Percentiles rank a stretch among this genome's conserved stretches.
phyloP scores from a whole-genome alignment of 2,113 vertebrate species.

The Spermophilus dauricus region DNA sequence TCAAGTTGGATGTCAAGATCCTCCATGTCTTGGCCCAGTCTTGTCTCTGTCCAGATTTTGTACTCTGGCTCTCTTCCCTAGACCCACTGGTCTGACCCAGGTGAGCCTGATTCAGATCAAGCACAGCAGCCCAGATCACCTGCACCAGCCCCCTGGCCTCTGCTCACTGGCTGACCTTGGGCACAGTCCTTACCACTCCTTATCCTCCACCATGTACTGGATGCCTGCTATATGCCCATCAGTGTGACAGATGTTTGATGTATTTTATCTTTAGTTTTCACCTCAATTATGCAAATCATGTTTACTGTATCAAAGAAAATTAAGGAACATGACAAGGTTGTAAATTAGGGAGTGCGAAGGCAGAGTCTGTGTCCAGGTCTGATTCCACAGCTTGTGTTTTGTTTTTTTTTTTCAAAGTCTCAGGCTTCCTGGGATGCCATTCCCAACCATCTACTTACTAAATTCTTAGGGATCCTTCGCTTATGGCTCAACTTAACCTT shows the following conservation, averaged over 20 bases:
- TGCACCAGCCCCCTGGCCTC: too few relatives aligned
- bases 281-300: neutral
- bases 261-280: neutral
- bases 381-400: neutral
- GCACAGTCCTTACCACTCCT: accelerated
- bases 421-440: neutral
- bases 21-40: neutral
- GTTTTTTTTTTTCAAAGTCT: neutral
- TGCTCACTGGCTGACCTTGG: neutral
- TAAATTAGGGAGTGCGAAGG: neutral
- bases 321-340: neutral
- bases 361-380: neutral
- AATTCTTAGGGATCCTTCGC: neutral
- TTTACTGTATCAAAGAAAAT: neutral
- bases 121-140: neutral
- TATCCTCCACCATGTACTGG: neutral
- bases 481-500: neutral
- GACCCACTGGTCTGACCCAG: neutral
- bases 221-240: accelerated
- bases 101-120: neutral
- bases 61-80: neutral
- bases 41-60: neutral
- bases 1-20: neutral
- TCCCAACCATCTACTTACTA: neutral
- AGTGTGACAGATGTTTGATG: neutral